A percentile compares a stretch with the other conserved stretches of the same genome.
Evolutionary conservation across 2,888 invertebrate species (phyloP).

Genomic region (Drosophila robusta): DNA sequence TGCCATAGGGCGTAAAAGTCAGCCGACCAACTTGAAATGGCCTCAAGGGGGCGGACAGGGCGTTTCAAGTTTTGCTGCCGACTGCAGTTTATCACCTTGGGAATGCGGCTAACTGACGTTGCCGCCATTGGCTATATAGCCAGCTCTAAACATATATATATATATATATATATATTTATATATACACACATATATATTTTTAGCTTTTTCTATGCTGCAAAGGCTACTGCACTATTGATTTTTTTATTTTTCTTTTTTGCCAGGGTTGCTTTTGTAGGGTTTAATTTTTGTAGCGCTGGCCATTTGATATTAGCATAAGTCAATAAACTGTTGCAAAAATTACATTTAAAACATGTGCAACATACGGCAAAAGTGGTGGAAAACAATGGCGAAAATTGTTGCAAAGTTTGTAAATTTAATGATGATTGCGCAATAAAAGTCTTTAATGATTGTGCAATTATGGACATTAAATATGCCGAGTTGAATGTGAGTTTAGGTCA

Average conservation of each 20-base stretch:
- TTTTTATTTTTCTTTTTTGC: constrained; percentile 30
- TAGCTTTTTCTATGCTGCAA: constrained; percentile 29
- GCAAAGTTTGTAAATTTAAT: constrained; percentile 13
- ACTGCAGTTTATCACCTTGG: constrained; percentile 69
- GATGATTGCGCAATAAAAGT: constrained; percentile 32
- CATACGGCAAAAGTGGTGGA: background rate
- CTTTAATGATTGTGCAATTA: background rate
- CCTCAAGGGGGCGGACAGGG: constrained; percentile 12
- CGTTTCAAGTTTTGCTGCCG: constrained; percentile 19
- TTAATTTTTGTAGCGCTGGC: constrained; percentile 9
- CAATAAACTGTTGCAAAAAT: constrained; percentile 46
- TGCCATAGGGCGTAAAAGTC: constrained; percentile 46
- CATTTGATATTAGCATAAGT: constrained; percentile 51
- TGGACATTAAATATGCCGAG: background rate
- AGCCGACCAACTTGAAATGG: constrained; percentile 42
- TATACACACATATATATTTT: constrained; percentile 10
- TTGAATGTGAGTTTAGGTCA: background rate
- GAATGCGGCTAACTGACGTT: constrained; percentile 60
- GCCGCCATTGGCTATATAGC: constrained; percentile 16
- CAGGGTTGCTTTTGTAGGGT: constrained; percentile 5
- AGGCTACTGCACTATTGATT: constrained; percentile 76
- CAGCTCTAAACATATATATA: constrained; percentile 20
- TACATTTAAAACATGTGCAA: background rate
- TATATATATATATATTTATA: constrained; percentile 7
- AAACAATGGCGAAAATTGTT: constrained; percentile 1